phyloP scores from a whole-genome alignment of 2,797 vertebrate species.

The Myotis planiceps region DNA sequence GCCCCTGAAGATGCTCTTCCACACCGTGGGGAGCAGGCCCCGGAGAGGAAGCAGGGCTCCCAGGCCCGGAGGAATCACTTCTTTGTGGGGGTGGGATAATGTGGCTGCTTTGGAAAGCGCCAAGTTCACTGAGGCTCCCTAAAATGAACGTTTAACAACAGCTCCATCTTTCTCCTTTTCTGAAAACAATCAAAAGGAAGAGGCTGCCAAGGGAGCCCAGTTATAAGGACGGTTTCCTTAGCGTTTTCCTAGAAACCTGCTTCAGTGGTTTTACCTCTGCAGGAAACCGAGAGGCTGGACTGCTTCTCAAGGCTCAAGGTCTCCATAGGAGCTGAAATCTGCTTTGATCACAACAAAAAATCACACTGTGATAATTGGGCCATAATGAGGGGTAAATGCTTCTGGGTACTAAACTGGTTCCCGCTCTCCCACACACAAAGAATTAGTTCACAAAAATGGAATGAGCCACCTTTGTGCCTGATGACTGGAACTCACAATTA shows the following conservation, averaged over 20 bases:
- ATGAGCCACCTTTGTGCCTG: not conserved
- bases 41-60: not conserved
- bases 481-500: not conserved
- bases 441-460: not conserved
- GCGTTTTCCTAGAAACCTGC: constrained; percentile 80
- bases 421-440: not conserved
- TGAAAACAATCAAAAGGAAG: constrained; percentile 81
- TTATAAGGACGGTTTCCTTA: constrained; percentile 85
- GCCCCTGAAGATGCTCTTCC: not conserved
- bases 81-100: not conserved
- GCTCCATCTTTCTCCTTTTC: constrained; percentile 13
- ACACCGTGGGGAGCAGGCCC: not conserved
- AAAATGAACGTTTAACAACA: constrained; percentile 15
- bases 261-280: constrained; percentile 71
- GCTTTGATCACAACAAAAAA: constrained; percentile 31
- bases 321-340: not conserved
- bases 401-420: not conserved
- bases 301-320: constrained; percentile 5
- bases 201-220: constrained; percentile 73
- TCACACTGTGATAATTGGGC: not conserved
- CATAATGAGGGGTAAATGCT: not conserved
- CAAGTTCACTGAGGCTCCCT: not conserved
- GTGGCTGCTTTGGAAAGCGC: not conserved
- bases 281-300: not conserved
- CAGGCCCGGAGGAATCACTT: not conserved